Base-by-base conservation (phyloP, 2,888 invertebrate species). In the Ophion ventricosus region DNA sequence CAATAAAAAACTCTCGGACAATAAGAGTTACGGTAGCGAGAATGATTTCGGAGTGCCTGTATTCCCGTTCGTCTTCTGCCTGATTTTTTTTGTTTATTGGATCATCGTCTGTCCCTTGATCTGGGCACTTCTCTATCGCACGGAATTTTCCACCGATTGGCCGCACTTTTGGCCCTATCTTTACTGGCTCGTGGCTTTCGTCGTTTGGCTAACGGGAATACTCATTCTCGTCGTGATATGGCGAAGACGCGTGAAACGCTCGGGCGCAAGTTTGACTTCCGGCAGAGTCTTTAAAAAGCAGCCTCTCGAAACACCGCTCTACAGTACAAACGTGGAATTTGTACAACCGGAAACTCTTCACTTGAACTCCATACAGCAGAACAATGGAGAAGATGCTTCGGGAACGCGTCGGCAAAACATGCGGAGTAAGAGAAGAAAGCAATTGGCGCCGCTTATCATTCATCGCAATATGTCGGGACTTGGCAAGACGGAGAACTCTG, bases 11-110 rank as follows among this genome's bases (percentile, higher is more conserved):
- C 73, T 29, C 56, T 63, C 54, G 63, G 70, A 76, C 5, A 67
- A 49, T 20, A 70, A 2, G n/a, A 4, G 26, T 5, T 57, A 66
- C 10, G 10, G 59, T 8, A 11, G 26, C 40, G 49, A 43, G 8
- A 54, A 57, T n/a, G 25, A 67, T 11, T 56, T 20, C 23, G 1
- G 11, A 49, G 10, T 59, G 10, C 14, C 67, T 14, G 29, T 85
- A 43, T 87, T 88, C 69, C 85, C 83, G 7, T 29, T 84, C 14
- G 40, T 87, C 7, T 59, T 77, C 23, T 85, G 78, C 74, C 57
- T 82, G 7, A 79, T 88, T 87, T 86, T 93, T 90, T 20, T 93
- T 25, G 63, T 91, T 35, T 93, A 92, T 82, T 94, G 94, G 94
- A 88, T 94, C 17, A 84, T 93, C 54, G 40, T 91, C 11, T 90